A percentile compares a stretch with the other conserved stretches of the same genome.
Evolutionary conservation across 2,888 invertebrate species (phyloP).

Genomic region (Sussaba pulchella): DNA sequence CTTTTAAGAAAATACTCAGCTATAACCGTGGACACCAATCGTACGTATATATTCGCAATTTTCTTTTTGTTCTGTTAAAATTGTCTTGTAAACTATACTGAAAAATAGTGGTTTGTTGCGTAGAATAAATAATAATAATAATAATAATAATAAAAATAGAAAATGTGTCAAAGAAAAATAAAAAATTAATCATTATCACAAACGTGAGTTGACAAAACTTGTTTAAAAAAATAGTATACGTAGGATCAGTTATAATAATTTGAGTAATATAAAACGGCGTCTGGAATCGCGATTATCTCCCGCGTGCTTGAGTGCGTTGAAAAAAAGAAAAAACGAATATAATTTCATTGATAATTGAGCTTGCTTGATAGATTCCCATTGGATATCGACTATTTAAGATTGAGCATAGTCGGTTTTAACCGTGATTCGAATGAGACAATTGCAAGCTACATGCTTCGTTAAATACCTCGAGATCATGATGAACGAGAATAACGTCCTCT

Average conservation of each 20-base stretch:
- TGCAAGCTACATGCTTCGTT: conserved; percentile 67
- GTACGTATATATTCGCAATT: conserved; percentile 62
- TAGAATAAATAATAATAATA: conserved; percentile 1
- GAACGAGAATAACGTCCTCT: conserved; percentile 60
- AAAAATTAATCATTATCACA: conserved; percentile 8
- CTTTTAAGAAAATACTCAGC: conserved; percentile 80
- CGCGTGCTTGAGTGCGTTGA: conserved; percentile 30
- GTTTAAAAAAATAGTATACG: background rate
- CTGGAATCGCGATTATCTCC: conserved; percentile 19
- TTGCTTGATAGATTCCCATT: conserved; percentile 8
- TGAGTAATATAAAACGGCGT: conserved; percentile 21
- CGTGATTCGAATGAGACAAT: conserved; percentile 65
- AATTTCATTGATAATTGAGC: conserved; percentile 40
- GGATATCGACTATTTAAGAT: conserved; percentile 51
- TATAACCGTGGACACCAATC: conserved; percentile 82
- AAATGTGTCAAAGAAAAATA: conserved; percentile 3
- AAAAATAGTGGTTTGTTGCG: conserved; percentile 14
- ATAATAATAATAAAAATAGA: background rate
- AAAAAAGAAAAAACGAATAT: conserved; percentile 22
- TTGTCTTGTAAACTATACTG: conserved; percentile 32
- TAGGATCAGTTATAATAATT: conserved; percentile 27
- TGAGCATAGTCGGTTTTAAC: conserved; percentile 64
- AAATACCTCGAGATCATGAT: conserved; percentile 67
- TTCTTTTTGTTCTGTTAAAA: conserved; percentile 24
- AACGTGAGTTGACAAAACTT: conserved; percentile 17